Evolutionary conservation across 2,113 vertebrate genomes (phyloP).

Genomic region (Triplophysa dalaica): DNA sequence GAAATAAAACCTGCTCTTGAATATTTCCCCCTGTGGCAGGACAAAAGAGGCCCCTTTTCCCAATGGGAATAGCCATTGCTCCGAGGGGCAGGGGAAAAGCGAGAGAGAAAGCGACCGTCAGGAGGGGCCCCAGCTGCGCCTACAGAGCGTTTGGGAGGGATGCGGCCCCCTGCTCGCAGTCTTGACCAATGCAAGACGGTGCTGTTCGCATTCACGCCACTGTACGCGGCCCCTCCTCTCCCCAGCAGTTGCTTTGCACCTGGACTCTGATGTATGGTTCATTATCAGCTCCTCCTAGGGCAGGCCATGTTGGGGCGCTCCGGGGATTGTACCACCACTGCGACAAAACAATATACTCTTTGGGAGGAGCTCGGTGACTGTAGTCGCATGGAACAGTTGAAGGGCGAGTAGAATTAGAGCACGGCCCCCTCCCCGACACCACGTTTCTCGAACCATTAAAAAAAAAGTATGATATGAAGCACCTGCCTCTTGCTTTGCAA

Average conservation of each 20-base stretch:
- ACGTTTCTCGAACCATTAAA: background rate
- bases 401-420: slow-evolving; percentile 63
- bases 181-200: slow-evolving; percentile 1
- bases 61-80: slow-evolving; percentile 62
- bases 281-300: slow-evolving; percentile 68
- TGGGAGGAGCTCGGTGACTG: slow-evolving; percentile 53
- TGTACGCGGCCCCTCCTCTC: slow-evolving; percentile 11
- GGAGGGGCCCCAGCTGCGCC: slow-evolving; percentile 70
- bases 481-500: slow-evolving; percentile 71
- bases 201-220: slow-evolving; percentile 40
- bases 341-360: slow-evolving; percentile 67
- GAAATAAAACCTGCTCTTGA: slow-evolving; percentile 60
- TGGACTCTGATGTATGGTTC: slow-evolving; percentile 74
- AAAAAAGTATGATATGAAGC: slow-evolving; percentile 65
- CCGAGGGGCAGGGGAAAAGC: slow-evolving; percentile 56
- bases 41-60: slow-evolving; percentile 72
- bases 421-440: slow-evolving; percentile 39
- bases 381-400: slow-evolving; percentile 54
- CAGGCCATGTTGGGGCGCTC: slow-evolving; percentile 64
- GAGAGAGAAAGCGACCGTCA: slow-evolving; percentile 41
- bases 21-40: slow-evolving; percentile 59
- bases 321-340: slow-evolving; percentile 60
- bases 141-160: slow-evolving; percentile 47
- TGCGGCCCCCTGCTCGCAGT: background rate
- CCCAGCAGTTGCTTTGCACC: slow-evolving; percentile 68